These are phyloP conservation scores for Agonopterix arenella DNA, from an alignment of 2,888 invertebrate genomes.

Conservation along the genomic window DNA sequence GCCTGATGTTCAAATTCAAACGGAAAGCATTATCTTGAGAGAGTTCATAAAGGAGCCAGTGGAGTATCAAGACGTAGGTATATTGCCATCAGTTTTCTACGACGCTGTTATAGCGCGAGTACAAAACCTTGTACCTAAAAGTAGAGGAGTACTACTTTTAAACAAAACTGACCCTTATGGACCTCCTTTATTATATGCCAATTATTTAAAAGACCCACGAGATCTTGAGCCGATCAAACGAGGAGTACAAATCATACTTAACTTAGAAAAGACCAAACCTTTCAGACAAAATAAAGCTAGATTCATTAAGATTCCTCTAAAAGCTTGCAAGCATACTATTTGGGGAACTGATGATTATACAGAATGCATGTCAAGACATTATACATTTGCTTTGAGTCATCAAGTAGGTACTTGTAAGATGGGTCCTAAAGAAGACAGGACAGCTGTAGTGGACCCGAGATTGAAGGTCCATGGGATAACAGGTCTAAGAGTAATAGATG, in stretches of 20 bases:
- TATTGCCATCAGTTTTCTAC: conserved; percentile 76
- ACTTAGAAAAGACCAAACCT: conserved; percentile 73
- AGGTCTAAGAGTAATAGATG: conserved; percentile 82
- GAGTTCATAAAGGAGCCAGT: conserved; percentile 57
- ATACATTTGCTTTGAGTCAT: conserved; percentile 70
- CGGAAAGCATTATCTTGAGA: conserved; percentile 37
- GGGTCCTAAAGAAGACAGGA: conserved; percentile 73
- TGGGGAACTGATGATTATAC: conserved; percentile 77
- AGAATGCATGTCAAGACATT: conserved; percentile 77
- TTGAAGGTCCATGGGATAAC: conserved; percentile 79
- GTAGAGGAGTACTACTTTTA: conserved; percentile 77
- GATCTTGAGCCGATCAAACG: conserved; percentile 78
- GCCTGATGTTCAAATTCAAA: conserved; percentile 79
- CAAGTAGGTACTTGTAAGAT: conserved; percentile 55
- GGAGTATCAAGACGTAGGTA: conserved; percentile 24
- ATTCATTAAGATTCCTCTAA: conserved; percentile 69
- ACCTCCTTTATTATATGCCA: conserved; percentile 82
- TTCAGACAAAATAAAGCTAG: conserved; percentile 72
- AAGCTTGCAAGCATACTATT: conserved; percentile 68
- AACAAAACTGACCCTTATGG: conserved; percentile 82
- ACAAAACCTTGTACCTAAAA: conserved; percentile 76
- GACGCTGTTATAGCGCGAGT: conserved; percentile 72
- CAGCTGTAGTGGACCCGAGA: conserved; percentile 81
- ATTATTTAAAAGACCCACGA: conserved; percentile 75
- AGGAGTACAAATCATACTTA: conserved; percentile 75